Percentiles rank a stretch among this genome's conserved stretches.
Evolutionary conservation across 2,797 vertebrate species (phyloP).

Genomic region (Pipistrellus pygmaeus): DNA sequence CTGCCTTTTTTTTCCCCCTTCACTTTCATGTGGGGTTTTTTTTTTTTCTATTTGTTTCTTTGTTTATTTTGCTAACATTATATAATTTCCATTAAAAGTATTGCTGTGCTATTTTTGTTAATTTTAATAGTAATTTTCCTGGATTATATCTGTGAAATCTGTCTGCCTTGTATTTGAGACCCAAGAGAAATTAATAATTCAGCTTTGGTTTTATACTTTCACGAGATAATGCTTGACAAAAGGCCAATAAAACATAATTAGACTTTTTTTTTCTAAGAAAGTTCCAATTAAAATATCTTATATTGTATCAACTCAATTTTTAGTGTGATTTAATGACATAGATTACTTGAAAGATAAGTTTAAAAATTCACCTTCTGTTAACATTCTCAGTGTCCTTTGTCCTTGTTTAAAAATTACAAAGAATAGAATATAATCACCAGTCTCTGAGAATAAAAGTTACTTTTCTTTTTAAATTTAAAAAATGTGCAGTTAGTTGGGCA

Average conservation of each 20-base stretch:
- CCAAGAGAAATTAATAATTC: not conserved
- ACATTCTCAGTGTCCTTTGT: not conserved
- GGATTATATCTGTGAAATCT: not conserved
- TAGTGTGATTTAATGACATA: not conserved
- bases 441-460: not conserved
- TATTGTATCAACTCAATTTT: not conserved
- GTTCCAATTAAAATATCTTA: slow-evolving; percentile 10
- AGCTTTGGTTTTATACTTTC: not conserved
- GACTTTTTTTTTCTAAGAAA: not conserved
- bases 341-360: not conserved
- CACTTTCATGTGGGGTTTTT: not conserved
- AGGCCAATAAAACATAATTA: not conserved
- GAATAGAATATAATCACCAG: not conserved
- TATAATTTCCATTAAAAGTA: not conserved
- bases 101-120: not conserved
- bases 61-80: not conserved
- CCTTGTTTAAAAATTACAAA: not conserved
- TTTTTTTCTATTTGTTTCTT: not conserved
- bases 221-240: not conserved
- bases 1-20: not conserved
- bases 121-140: not conserved
- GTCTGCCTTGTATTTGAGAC: not conserved
- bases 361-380: not conserved
- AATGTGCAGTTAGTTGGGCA: not conserved
- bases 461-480: not conserved